phyloP scores from a whole-genome alignment of 2,113 vertebrate genomes.

The Embiotoca jacksoni region DNA sequence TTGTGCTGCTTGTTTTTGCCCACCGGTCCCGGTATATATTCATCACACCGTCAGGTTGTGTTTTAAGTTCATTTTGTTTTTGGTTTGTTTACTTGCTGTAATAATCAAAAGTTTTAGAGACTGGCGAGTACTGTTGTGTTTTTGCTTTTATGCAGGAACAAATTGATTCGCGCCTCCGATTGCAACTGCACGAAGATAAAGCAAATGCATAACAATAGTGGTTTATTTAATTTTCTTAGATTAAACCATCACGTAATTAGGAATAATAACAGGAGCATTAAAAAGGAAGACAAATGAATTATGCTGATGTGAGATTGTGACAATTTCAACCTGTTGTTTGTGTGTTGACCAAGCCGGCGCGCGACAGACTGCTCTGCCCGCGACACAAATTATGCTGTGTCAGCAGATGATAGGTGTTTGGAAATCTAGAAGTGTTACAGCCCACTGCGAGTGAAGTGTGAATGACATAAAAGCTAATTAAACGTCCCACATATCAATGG shows the following conservation, averaged over 20 bases:
- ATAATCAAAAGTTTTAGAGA: background rate
- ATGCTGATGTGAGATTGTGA: background rate
- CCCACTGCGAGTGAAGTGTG: constrained; percentile 34
- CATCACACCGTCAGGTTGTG: background rate
- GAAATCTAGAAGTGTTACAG: constrained; percentile 25
- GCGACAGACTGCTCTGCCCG: constrained; percentile 16
- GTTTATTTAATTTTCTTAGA: background rate
- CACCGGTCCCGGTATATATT: background rate
- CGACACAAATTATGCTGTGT: constrained; percentile 24
- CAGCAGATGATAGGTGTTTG: constrained; percentile 41
- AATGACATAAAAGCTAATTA: constrained; percentile 74
- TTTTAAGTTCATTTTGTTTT: constrained; percentile 11
- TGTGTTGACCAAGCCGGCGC: constrained; percentile 2
- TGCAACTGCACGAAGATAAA: too few relatives aligned
- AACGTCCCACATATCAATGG: constrained; percentile 57
- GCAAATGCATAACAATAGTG: background rate
- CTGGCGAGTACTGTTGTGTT: background rate
- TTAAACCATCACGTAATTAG: too few relatives aligned
- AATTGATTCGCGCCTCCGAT: background rate
- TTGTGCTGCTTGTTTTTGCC: background rate
- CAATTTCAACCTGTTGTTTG: background rate
- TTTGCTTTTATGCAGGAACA: background rate
- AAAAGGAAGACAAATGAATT: background rate
- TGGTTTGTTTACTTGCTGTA: background rate
- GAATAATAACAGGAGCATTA: background rate